Base-by-base conservation (phyloP, 92 coral and sea anemone genomes). In the Micromussa lordhowensis region DNA sequence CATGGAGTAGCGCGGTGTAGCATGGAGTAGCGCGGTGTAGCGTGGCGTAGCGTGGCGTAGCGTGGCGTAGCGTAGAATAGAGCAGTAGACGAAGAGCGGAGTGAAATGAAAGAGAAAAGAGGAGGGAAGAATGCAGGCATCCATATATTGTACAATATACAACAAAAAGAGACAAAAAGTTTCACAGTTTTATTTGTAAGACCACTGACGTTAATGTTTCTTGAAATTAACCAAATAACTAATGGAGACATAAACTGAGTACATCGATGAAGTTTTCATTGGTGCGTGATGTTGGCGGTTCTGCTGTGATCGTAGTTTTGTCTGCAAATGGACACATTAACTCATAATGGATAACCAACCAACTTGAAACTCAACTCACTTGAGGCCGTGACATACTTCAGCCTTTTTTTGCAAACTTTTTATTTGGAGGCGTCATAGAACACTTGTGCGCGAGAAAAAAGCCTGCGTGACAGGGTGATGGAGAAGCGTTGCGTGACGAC, bases 401-500 rank as follows among this genome's bases (percentile, higher is more conserved):
- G 29, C 30, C 57, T 34, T 77, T 14, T 15, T 14, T 77, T 22
- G n/a, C 21, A 74, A 14, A 17, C 35, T 1, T 69, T n/a, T 11
- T 6, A 31, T 38, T 48, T 10, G 1, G 26, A 28, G 35, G 24
- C 78, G 18, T 74, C 28, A 48, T 34, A 26, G 15, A 9, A 72
- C 77, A 21, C n/a, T 55, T 15, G 77, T 34, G 34, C n/a, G 14
- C 19, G 38, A 30, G 51, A 75, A 12, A 75, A 12, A 5, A 16
- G 3, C 10, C 49, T 57, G 68, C 28, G 51, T 79, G 49, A 79
- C 69, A 32, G 7, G n/a, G 34, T 40, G 32, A 79, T 7, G 24
- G 82, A 79, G 48, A 64, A 40, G 10, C 70, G 12, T 79, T 32
- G 59, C 77, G 32, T 82, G 48, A 26, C 57, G 21, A 68, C 61